Base-by-base conservation (phyloP, 2,888 invertebrate genomes). In the Synergus laeviventris region DNA sequence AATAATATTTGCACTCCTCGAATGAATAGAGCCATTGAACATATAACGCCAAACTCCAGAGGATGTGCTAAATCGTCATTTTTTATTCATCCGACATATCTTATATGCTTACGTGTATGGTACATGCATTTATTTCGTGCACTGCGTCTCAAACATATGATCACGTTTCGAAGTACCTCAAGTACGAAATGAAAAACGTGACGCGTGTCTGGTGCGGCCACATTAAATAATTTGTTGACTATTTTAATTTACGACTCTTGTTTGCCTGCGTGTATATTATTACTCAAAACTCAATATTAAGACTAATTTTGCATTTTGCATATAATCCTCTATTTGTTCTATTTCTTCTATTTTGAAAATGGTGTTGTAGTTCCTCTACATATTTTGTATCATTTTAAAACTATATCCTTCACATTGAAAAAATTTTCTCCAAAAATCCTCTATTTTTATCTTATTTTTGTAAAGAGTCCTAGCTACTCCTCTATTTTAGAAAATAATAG, bases 201-300 rank as follows among this genome's bases (percentile, higher is more conserved):
- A 62, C 31, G 38, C 38, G 61, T 62, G 38, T 18, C 36, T 36
- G 7, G 18, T 24, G 31, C 36, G n/a, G 18, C 14, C 16, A 16
- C 16, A 62, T 62, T 62, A 62, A 62, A 38, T 38, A 62, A 11
- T 62, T 62, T 62, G 61, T 62, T 62, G 38, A 62, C 61, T 38
- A 11, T 18, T 38, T 31, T 9, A 62, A 62, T 62, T 62, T 38
- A n/a, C n/a, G 38, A 12, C 3, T 56, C 3, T 21, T 56, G 4
- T 56, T 56, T 18, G 11, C 0, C 56, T 56, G 56, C n/a, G n/a
- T 56, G 4, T 21, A 12, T 56, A 18, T 56, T 56, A 21, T n/a
- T n/a, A n/a, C n/a, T n/a, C n/a, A n/a, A n/a, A n/a, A n/a, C 12
- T n/a, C 3, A 49, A 49, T 49, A n/a, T 49, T 7, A 49, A 0